These are phyloP conservation scores for Cyanistes caeruleus DNA, from an alignment of 2,113 vertebrate genomes.

Conservation along the genomic window DNA sequence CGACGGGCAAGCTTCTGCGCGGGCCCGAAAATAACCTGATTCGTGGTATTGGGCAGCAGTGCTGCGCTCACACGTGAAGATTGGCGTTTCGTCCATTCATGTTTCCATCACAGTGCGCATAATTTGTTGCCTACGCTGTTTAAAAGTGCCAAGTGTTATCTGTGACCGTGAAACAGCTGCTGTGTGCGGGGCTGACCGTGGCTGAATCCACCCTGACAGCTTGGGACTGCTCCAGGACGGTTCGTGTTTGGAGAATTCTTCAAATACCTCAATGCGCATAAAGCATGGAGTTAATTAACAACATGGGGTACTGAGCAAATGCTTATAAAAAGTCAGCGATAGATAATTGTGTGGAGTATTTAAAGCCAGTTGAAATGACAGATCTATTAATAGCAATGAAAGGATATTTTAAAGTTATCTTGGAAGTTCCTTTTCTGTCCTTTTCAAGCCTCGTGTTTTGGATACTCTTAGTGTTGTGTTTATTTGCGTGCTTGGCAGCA, in stretches of 20 bases:
- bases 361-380: not conserved
- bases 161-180: not conserved
- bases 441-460: accelerated
- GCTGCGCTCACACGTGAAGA: not conserved
- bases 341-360: not conserved
- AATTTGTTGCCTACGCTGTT: not conserved
- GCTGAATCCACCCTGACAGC: not conserved
- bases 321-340: not conserved
- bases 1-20: not conserved
- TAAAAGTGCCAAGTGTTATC: no score
- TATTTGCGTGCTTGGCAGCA: not conserved
- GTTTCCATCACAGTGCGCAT: not conserved
- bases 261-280: not conserved
- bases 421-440: not conserved
- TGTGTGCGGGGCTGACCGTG: not conserved
- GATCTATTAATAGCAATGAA: not conserved
- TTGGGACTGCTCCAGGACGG: no score
- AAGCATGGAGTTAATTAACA: not conserved
- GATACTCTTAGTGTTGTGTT: accelerated
- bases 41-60: not conserved
- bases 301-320: not conserved
- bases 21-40: not conserved
- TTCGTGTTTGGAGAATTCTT: accelerated
- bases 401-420: not conserved
- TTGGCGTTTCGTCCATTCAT: accelerated